phyloP scores from a whole-genome alignment of 2,888 invertebrate species.

The Ctena decussata region DNA sequence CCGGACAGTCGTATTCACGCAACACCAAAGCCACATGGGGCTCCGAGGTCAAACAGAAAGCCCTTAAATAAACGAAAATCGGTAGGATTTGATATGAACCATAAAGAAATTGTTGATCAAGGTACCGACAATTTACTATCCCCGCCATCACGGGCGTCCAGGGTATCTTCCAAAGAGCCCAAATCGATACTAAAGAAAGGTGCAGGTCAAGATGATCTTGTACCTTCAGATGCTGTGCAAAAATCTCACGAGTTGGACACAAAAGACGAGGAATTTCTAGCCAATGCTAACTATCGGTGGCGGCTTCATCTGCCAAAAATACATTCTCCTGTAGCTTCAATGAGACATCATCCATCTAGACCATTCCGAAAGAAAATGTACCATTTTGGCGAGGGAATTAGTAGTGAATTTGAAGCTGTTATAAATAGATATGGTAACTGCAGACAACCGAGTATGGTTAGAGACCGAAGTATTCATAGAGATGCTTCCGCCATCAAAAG shows the following conservation, averaged over 20 bases:
- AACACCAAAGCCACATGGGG: neutral
- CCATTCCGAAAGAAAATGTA: conserved; percentile 57
- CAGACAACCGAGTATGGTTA: conserved; percentile 52
- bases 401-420: conserved; percentile 62
- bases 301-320: conserved; percentile 54
- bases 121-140: neutral
- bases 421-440: conserved; percentile 62
- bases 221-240: neutral
- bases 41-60: neutral
- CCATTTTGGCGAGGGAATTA: conserved; percentile 56
- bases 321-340: conserved; percentile 29
- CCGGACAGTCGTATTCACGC: conserved; percentile 13
- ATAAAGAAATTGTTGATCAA: conserved; percentile 29
- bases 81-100: conserved; percentile 54
- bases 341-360: conserved; percentile 12
- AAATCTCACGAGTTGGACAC: conserved; percentile 1
- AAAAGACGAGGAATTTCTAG: conserved; percentile 45
- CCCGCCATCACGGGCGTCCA: neutral
- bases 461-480: conserved; percentile 33
- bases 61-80: conserved; percentile 27
- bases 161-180: conserved; percentile 22
- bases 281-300: conserved; percentile 53
- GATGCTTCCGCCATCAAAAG: neutral
- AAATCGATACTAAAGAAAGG: conserved; percentile 60
- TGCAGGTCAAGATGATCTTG: neutral